Percentiles rank a stretch among this genome's conserved stretches.
These are phyloP conservation scores for Actinemys pallida DNA, from an alignment of 2,113 vertebrate genomes.

Conservation along the genomic window DNA sequence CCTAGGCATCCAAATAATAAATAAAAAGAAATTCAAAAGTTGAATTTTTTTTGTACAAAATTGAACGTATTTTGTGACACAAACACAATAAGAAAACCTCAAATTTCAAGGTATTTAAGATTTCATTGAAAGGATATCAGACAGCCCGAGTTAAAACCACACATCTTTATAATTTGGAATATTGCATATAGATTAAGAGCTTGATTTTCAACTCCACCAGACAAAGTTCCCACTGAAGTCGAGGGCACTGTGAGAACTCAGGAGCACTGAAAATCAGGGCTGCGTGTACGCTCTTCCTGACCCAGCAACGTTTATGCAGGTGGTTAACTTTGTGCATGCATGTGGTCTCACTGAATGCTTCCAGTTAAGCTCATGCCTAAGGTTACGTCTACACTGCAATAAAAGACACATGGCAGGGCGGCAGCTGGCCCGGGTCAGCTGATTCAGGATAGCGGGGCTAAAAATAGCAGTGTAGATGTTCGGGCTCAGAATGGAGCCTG, in stretches of 20 bases:
- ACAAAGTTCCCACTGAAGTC: background rate
- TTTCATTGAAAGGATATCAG: background rate
- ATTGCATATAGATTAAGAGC: background rate
- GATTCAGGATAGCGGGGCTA: background rate
- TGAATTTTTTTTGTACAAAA: background rate
- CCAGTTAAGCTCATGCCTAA: background rate
- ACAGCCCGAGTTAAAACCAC: background rate
- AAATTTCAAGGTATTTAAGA: background rate
- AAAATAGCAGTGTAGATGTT: too few relatives aligned
- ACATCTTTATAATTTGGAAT: background rate
- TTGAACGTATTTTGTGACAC: background rate
- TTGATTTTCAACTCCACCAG: background rate
- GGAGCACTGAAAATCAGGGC: background rate
- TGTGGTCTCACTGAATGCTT: background rate
- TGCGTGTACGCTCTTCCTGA: too few relatives aligned
- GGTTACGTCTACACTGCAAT: background rate
- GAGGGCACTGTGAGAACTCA: background rate
- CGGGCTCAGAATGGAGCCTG: too few relatives aligned
- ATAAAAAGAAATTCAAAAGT: background rate
- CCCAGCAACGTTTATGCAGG: too few relatives aligned
- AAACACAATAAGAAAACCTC: background rate
- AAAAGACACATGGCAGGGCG: background rate
- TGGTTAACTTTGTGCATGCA: background rate
- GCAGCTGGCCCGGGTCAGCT: background rate
- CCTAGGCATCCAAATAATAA: background rate